A percentile compares a stretch with the other conserved stretches of the same genome.
Conservation (phyloP, 2,888 invertebrate genomes). For the Mesorhabditis belari region DNA sequence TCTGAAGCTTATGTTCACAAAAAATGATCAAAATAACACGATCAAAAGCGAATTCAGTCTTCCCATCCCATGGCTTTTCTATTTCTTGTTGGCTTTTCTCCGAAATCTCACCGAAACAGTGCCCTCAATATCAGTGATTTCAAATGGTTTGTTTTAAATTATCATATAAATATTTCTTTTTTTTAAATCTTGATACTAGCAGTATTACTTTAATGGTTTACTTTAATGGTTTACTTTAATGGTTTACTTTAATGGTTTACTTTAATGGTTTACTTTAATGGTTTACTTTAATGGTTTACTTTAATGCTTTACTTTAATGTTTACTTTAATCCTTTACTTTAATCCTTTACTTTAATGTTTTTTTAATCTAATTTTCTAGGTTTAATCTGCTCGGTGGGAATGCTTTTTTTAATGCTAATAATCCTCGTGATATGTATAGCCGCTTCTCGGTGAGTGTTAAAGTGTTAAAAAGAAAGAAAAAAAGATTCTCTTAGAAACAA, state of each 20-base stretch:
- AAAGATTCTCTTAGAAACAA: not conserved
- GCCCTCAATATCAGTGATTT: conserved; percentile 34
- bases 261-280: not conserved
- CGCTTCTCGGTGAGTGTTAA: conserved; percentile 12
- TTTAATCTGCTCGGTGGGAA: conserved; percentile 79
- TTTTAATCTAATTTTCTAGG: not conserved
- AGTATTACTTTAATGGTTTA: not conserved
- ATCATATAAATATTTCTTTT: conserved; percentile 18
- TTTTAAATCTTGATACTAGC: not conserved
- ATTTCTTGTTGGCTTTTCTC: conserved; percentile 71
- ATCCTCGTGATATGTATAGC: conserved; percentile 51
- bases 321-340: too few relatives aligned
- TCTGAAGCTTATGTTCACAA: not conserved
- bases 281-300: too few relatives aligned
- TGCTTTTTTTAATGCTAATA: conserved; percentile 88
- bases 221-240: not conserved
- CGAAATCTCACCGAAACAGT: conserved; percentile 8
- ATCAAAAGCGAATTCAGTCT: too few relatives aligned
- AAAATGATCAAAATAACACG: too few relatives aligned
- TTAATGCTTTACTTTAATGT: too few relatives aligned
- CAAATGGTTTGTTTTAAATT: conserved; percentile 24
- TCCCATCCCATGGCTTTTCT: conserved; percentile 93
- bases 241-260: not conserved
- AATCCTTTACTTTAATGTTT: too few relatives aligned
- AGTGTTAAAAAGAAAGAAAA: conserved; percentile 10